Evolutionary conservation across 2,113 vertebrate species (phyloP).

Genomic region (Muscicapa adusta): DNA sequence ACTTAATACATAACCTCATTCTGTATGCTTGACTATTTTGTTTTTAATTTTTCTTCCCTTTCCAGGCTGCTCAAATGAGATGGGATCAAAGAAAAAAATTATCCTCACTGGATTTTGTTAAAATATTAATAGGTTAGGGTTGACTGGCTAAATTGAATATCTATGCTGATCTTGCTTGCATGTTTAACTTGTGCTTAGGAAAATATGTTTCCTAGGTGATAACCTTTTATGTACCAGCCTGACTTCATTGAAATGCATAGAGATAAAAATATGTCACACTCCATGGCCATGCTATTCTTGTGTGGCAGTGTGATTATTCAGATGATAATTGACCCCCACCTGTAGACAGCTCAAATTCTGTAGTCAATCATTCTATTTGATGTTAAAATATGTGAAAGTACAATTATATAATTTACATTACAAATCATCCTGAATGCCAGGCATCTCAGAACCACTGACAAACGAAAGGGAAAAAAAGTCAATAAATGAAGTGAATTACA

Average conservation of each 20-base stretch:
- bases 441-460: slow-evolving; percentile 84
- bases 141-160: slow-evolving; percentile 99
- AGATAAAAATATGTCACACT: slow-evolving; percentile 99
- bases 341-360: slow-evolving; percentile 93
- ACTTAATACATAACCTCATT: slow-evolving; percentile 94
- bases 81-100: slow-evolving; percentile 95
- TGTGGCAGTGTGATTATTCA: slow-evolving; percentile 94
- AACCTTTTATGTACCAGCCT: slow-evolving; percentile 99
- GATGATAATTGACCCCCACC: slow-evolving; percentile 99
- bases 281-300: slow-evolving; percentile 86
- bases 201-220: slow-evolving; percentile 99
- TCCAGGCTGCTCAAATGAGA: slow-evolving; percentile 93
- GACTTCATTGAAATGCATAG: slow-evolving; percentile 99
- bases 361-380: slow-evolving; percentile 97
- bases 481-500: slow-evolving; percentile 91
- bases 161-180: slow-evolving; percentile 98
- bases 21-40: slow-evolving; percentile 90
- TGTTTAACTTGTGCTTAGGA: slow-evolving; percentile 99
- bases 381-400: slow-evolving; percentile 95
- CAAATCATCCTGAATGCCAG: slow-evolving; percentile 97
- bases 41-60: slow-evolving; percentile 86
- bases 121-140: slow-evolving; percentile 99
- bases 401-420: slow-evolving; percentile 98
- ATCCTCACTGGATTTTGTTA: slow-evolving; percentile 98
- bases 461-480: slow-evolving; percentile 69